These are phyloP conservation scores for Synergus japonicus DNA, from an alignment of 2,888 invertebrate species.

Conservation along the genomic window DNA sequence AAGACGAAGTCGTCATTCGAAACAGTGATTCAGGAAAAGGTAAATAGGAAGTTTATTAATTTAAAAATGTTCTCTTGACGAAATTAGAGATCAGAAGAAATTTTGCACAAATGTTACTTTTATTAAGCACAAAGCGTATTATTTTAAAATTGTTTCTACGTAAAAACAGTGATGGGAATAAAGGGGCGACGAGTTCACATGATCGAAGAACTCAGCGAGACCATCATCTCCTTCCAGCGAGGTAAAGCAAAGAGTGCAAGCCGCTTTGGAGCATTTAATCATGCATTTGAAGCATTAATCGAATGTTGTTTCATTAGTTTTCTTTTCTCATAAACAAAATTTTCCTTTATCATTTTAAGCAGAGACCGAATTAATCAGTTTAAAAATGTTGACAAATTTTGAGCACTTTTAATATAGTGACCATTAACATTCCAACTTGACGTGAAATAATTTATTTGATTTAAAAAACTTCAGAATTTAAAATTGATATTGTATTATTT, in stretches of 20 bases:
- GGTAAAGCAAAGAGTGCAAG: constrained; percentile 83
- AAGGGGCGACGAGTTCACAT: constrained; percentile 98
- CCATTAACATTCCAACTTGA: too few relatives aligned
- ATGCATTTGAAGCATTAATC: constrained; percentile 37
- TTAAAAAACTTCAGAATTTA: too few relatives aligned
- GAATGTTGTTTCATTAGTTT: constrained; percentile 13
- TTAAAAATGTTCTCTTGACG: not conserved
- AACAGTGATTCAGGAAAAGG: constrained; percentile 98
- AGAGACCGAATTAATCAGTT: too few relatives aligned
- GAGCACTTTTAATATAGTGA: too few relatives aligned
- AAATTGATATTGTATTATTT: not conserved
- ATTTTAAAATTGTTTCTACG: constrained; percentile 69
- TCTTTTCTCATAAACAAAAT: not conserved
- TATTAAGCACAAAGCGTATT: constrained; percentile 22
- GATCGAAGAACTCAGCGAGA: constrained; percentile 99
- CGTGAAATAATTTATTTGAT: not conserved
- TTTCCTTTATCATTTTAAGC: not conserved
- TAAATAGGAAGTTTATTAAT: constrained; percentile 73
- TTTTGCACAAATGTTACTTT: constrained; percentile 30
- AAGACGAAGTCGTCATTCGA: constrained; percentile 96
- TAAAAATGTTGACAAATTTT: too few relatives aligned
- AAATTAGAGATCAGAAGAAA: not conserved
- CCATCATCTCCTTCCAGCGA: constrained; percentile 99
- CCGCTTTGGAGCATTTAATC: constrained; percentile 56
- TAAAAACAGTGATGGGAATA: constrained; percentile 95